Conservation (phyloP, 1,140 invertebrate genomes). For the Papilio dardanus region DNA sequence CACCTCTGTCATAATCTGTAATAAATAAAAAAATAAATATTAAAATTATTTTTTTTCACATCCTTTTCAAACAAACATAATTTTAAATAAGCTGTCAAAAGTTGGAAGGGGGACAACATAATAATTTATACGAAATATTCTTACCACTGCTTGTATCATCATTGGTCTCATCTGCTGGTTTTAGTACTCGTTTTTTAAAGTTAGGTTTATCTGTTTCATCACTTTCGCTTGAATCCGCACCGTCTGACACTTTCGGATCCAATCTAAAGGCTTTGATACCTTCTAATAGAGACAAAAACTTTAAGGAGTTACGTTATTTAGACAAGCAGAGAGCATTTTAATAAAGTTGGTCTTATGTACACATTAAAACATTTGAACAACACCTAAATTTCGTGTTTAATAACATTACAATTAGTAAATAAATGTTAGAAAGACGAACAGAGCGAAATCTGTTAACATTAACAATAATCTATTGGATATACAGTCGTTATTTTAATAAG, state of each 20-base stretch:
- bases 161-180: conserved; percentile 40
- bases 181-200: conserved; percentile 38
- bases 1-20: conserved; percentile 41
- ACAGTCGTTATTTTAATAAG: not conserved
- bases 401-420: not conserved
- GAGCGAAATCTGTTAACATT: not conserved
- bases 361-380: not conserved
- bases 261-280: not conserved
- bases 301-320: not conserved
- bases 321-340: not conserved
- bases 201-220: conserved; percentile 44
- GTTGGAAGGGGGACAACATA: not conserved
- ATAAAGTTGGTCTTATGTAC: not conserved
- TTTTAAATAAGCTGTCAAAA: not conserved
- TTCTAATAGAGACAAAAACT: not conserved
- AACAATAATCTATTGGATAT: not conserved
- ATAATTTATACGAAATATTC: not conserved
- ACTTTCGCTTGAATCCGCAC: conserved; percentile 49
- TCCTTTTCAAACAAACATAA: no score
- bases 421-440: not conserved
- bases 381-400: not conserved
- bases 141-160: conserved; percentile 47
- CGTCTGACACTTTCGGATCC: conserved; percentile 37
- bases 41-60: no score
- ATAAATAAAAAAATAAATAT: no score